Percentiles rank a stretch among this genome's conserved stretches.
Evolutionary conservation across 1,140 invertebrate genomes (phyloP).

Genomic region (Aporrectodea caliginosa): DNA sequence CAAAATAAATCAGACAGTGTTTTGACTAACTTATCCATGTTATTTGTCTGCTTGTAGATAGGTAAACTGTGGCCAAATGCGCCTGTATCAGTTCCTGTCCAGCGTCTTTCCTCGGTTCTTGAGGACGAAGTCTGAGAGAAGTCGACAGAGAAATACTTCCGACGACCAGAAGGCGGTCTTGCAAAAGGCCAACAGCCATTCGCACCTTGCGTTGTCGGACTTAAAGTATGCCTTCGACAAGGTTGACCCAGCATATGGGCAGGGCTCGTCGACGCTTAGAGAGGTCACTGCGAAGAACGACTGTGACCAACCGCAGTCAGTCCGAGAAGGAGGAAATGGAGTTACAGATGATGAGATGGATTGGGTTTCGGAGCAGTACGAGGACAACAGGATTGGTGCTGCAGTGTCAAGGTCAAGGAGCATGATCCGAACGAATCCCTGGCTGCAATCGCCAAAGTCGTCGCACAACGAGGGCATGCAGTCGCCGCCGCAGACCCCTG

Average conservation of each 20-base stretch:
- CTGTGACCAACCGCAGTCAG: background rate
- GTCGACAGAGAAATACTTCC: no score
- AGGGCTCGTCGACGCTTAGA: no score
- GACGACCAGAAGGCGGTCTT: no score
- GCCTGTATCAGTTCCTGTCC: background rate
- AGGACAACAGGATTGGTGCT: background rate
- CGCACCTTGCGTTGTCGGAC: no score
- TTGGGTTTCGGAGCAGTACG: background rate
- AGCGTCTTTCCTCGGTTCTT: background rate
- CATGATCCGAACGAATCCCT: background rate
- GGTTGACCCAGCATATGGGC: no score
- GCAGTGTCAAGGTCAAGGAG: background rate
- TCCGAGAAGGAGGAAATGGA: background rate
- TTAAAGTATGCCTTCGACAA: background rate
- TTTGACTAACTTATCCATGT: no score
- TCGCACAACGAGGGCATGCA: background rate
- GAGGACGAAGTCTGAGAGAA: background rate
- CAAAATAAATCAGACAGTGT: no score
- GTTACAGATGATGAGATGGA: background rate
- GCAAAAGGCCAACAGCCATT: no score
- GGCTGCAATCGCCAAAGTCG: background rate
- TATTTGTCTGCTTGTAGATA: no score
- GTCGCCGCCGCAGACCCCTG: background rate
- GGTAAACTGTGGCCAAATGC: no score
- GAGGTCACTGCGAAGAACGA: no score